Evolutionary conservation across 1,140 invertebrate species (phyloP).

Genomic region (Ganaspis sp.): DNA sequence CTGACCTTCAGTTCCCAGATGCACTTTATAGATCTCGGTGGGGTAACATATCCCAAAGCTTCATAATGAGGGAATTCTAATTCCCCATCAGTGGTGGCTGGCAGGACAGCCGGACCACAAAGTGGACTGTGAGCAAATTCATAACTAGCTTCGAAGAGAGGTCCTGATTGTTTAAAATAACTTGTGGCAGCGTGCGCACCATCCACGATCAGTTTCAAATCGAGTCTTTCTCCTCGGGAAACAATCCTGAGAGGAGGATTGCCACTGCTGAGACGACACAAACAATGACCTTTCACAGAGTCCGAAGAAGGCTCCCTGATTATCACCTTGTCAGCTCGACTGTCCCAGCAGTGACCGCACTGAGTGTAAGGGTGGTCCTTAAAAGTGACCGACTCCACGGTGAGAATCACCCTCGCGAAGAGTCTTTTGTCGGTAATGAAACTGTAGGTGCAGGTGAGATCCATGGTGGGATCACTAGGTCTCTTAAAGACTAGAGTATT

Average conservation of each 20-base stretch:
- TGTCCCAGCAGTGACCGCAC: conserved; percentile 89
- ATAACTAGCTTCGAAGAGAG: conserved; percentile 89
- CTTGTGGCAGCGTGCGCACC: conserved; percentile 87
- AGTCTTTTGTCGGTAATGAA: conserved; percentile 88
- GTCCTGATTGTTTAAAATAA: conserved; percentile 89
- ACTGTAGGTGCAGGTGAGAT: conserved; percentile 87
- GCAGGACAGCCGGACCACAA: conserved; percentile 87
- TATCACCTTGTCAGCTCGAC: conserved; percentile 87
- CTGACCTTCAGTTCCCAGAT: conserved; percentile 92
- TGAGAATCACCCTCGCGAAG: conserved; percentile 87
- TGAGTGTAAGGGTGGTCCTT: conserved; percentile 87
- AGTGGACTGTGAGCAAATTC: conserved; percentile 92
- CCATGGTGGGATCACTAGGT: conserved; percentile 77
- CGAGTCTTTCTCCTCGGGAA: conserved; percentile 85
- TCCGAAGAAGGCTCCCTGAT: conserved; percentile 82
- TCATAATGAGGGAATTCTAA: conserved; percentile 90
- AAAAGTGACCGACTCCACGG: conserved; percentile 82
- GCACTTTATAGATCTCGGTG: conserved; percentile 86
- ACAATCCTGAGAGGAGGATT: conserved; percentile 80
- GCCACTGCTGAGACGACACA: conserved; percentile 77
- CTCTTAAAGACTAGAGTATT: conserved; percentile 92
- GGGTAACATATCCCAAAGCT: conserved; percentile 85
- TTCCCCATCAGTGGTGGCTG: conserved; percentile 87
- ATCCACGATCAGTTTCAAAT: conserved; percentile 88
- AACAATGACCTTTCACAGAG: conserved; percentile 72